Conservation (phyloP, 2,113 vertebrate species). For the Paracanthobrama guichenoti region DNA sequence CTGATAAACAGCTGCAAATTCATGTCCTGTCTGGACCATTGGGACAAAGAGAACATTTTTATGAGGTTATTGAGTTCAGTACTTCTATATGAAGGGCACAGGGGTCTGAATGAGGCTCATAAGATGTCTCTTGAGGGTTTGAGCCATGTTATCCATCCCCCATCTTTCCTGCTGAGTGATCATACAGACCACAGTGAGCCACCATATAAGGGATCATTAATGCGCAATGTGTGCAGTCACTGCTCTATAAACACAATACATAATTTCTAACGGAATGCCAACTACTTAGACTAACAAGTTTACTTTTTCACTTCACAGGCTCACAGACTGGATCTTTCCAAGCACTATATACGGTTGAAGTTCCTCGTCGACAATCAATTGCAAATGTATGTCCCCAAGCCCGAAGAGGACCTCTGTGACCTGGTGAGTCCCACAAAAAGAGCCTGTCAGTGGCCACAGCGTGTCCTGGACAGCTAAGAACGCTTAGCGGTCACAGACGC, state of each 20-base stretch:
- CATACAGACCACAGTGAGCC: not conserved
- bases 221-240: not conserved
- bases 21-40: not conserved
- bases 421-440: slow-evolving; percentile 79
- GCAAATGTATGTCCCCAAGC: slow-evolving; percentile 83
- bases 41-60: not conserved
- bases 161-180: not conserved
- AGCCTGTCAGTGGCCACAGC: not conserved
- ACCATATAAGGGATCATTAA: not conserved
- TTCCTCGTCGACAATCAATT: slow-evolving; percentile 81
- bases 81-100: not conserved
- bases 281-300: too few relatives aligned
- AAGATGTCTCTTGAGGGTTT: not conserved
- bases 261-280: not conserved
- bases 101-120: not conserved
- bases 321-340: slow-evolving; percentile 80
- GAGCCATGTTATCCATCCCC: slow-evolving; percentile 2
- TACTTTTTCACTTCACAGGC: slow-evolving; percentile 67
- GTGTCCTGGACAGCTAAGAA: slow-evolving; percentile 34
- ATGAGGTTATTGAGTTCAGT: not conserved
- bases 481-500: slow-evolving; percentile 8
- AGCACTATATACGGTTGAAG: slow-evolving; percentile 88
- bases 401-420: slow-evolving; percentile 92
- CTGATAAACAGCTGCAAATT: not conserved
- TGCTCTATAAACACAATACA: not conserved